Conservation (phyloP, 2,797 vertebrate species). For the Adrianichthys oophorus region DNA sequence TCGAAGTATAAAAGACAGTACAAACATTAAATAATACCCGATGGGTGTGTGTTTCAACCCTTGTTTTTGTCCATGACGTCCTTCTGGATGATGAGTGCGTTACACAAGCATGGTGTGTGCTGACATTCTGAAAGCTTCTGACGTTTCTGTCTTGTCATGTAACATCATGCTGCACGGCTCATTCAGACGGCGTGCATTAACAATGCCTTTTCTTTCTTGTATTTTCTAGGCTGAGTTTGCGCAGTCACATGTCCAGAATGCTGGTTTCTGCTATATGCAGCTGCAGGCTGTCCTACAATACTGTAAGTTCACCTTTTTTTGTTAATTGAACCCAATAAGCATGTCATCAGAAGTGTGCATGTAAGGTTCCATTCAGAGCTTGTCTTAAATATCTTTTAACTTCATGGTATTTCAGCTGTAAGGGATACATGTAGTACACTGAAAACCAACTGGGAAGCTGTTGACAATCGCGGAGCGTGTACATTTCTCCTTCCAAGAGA, state of each 20-base stretch:
- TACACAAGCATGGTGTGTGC: constrained; percentile 22
- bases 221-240: constrained; percentile 58
- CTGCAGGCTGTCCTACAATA: constrained; percentile 28
- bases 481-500: constrained; percentile 3
- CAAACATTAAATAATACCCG: too few species aligned
- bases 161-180: constrained; percentile 4
- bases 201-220: constrained; percentile 26
- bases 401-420: too few species aligned
- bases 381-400: constrained; percentile 27
- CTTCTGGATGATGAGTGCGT: constrained; percentile 17
- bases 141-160: constrained; percentile 30
- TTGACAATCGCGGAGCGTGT: not conserved
- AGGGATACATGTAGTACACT: constrained; percentile 24
- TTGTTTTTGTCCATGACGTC: not conserved
- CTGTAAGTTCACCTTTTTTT: constrained; percentile 65
- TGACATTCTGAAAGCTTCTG: constrained; percentile 27
- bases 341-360: constrained; percentile 37
- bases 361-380: constrained; percentile 39
- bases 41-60: too few species aligned
- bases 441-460: constrained; percentile 6
- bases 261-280: constrained; percentile 39
- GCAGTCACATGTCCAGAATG: constrained; percentile 35
- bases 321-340: constrained; percentile 21
- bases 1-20: too few species aligned
- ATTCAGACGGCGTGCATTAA: constrained; percentile 5